A percentile compares a stretch with the other conserved stretches of the same genome.
Evolutionary conservation across 2,888 invertebrate genomes (phyloP).

Genomic region (Protonemura montana): DNA sequence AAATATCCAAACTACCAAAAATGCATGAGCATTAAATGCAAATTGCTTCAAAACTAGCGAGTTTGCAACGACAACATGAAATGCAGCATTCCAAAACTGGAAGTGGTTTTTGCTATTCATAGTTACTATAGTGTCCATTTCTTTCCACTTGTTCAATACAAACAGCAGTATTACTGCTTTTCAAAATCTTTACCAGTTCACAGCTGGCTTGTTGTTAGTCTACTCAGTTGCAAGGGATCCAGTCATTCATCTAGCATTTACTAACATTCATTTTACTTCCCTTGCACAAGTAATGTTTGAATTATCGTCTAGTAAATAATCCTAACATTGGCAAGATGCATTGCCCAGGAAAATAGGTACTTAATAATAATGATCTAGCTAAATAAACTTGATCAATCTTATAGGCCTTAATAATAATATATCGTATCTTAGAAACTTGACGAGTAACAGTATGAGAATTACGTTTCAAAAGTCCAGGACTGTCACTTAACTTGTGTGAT

Average conservation of each 20-base stretch:
- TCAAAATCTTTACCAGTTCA: not conserved
- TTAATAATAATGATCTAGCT: not conserved
- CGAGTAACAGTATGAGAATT: not conserved
- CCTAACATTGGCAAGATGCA: not conserved
- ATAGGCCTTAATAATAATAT: not conserved
- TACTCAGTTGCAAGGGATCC: not conserved
- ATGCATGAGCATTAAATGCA: not conserved
- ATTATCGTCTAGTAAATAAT: not conserved
- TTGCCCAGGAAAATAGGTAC: not conserved
- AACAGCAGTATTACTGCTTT: not conserved
- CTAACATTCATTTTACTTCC: not conserved
- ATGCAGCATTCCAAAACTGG: not conserved
- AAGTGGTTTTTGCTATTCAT: not conserved
- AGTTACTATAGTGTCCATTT: not conserved
- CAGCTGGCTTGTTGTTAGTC: not conserved
- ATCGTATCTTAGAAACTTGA: not conserved
- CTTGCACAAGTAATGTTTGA: not conserved
- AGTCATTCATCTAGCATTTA: not conserved
- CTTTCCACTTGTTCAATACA: not conserved
- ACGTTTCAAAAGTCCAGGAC: not conserved
- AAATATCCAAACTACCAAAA: constrained; percentile 12
- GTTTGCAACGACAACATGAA: not conserved
- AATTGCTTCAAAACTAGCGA: not conserved
- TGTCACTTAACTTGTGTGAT: not conserved
- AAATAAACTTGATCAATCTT: not conserved